Base-by-base conservation (phyloP, 2,113 vertebrate species). In the Noturus placidus region DNA sequence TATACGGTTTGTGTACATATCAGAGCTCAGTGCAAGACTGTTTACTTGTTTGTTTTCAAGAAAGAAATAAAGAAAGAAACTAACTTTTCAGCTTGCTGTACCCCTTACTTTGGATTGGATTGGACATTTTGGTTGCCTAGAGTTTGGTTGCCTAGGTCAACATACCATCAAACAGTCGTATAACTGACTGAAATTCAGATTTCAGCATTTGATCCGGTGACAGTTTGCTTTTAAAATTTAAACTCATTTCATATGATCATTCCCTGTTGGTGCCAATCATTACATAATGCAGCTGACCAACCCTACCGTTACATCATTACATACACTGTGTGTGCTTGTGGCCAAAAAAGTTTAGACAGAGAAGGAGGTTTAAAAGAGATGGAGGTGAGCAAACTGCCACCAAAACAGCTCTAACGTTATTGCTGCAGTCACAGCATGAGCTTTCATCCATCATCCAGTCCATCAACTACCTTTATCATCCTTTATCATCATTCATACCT, bases 321-420 rank as follows among this genome's bases (percentile, higher is more conserved):
- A 74, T 74, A 76, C 25, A 85, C 33, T 30, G 17, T 74, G 69
- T 46, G 38, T 52, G 74, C 74, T 84, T 86, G 56, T 72, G 79
- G 86, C 42, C 52, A 65, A 78, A 52, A 52, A 87, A 69, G 50
- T n/a, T 3, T 22, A 56, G 65, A 33, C 86, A 63, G 5, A 6
- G 42, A 46, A 46, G 42, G 42, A 46, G 42, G 42, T 46, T 46
- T 38, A 52, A 50, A 50, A 11, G 56, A 42, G 80, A 90, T 42
- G 38, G 63, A 79, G 74, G 87, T 80, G 84, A 90, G 61, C n/a
- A 50, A 86, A 79, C 30, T 82, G 30, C 70, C 82, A 70, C 38
- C 54, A 80, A 70, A 86, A 46, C 59, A 82, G 38, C 54, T 61
- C 79, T 80, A 77, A 87, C 82, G 54, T 35, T 17, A 42, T 20